Conservation (phyloP, 2,113 vertebrate species). For the Conger conger region DNA sequence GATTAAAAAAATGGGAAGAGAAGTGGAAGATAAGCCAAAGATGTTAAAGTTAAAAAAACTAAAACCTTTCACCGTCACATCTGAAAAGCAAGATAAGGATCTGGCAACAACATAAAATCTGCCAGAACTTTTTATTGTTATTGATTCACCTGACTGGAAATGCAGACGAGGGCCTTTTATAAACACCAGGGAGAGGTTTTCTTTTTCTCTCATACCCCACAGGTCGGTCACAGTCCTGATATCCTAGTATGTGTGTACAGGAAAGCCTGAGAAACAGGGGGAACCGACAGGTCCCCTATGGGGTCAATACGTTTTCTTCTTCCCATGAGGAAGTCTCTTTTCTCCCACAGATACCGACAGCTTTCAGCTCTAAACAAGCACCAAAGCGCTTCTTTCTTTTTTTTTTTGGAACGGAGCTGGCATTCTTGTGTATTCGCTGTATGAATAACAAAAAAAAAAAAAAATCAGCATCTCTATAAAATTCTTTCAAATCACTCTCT, state of each 20-base stretch:
- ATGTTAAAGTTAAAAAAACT: conserved; percentile 14
- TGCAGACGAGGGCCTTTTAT: conserved; percentile 58
- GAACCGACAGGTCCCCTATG: conserved; percentile 57
- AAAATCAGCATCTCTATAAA: conserved; percentile 78
- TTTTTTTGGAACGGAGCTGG: conserved; percentile 32
- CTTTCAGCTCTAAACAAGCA: conserved; percentile 80
- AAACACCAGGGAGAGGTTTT: conserved; percentile 56
- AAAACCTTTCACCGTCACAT: conserved; percentile 37
- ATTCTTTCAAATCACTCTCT: conserved; percentile 53
- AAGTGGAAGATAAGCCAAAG: conserved; percentile 40
- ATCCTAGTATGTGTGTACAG: conserved; percentile 44
- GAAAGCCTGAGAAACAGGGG: not conserved
- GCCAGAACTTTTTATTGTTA: conserved; percentile 58
- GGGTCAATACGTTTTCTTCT: conserved; percentile 83
- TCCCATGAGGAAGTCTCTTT: conserved; percentile 83
- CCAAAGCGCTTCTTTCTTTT: conserved; percentile 43
- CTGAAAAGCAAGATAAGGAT: conserved; percentile 59
- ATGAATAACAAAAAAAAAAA: conserved; percentile 69
- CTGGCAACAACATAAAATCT: conserved; percentile 57
- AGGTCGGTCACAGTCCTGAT: conserved; percentile 44
- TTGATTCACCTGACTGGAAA: conserved; percentile 62
- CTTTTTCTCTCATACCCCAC: conserved; percentile 23
- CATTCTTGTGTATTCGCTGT: conserved; percentile 61
- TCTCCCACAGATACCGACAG: conserved; percentile 73
- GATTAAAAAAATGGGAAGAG: conserved; percentile 45